Base-by-base conservation (phyloP, 2,113 vertebrate species). In the Muntiacus reevesi region DNA sequence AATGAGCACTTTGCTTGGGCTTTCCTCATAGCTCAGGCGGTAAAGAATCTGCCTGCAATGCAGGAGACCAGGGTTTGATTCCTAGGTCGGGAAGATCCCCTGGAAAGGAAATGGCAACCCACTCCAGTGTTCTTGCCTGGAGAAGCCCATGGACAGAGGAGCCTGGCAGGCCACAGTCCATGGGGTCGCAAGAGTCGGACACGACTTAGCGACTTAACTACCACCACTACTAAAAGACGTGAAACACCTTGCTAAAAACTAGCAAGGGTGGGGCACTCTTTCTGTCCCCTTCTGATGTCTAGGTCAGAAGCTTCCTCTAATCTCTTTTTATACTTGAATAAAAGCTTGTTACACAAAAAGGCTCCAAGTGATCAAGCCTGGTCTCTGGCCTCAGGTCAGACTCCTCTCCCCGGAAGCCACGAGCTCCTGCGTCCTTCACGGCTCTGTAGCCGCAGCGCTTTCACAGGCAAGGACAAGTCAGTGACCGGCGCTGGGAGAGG, bases 371-470 rank as follows among this genome's bases (percentile, higher is more conserved):
- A 71, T 71, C n/a, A 71, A 71, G 64, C n/a, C n/a, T 71, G 21
- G 64, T 71, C n/a, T 71, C 64, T 36, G 64, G 64, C 64, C 64
- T 11, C 64, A 71, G n/a, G 36, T 36, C 64, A 36, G 36, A 71
- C 21, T 71, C 64, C n/a, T 71, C n/a, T 71, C 64, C 52, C 15
- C 17, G 10, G 19, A 71, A 67, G 64, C 64, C 64, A 21, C 1
- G 1, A n/a, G 1, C 21, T 19, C 64, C 0, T 0, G n/a, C 1
- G 64, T 11, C 19, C 17, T 71, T 36, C n/a, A 5, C 17, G 0
- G n/a, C n/a, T 71, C 64, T 36, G 9, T 2, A 19, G 62, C 64
- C 21, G n/a, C 64, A 10, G 8, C n/a, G 3, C 64, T 71, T 71
- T n/a, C 64, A 21, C 17, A 21, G 33, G 64, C 64, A 71, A 67